These are phyloP conservation scores for Anhinga anhinga DNA, from an alignment of 2,113 vertebrate genomes.

Conservation along the genomic window DNA sequence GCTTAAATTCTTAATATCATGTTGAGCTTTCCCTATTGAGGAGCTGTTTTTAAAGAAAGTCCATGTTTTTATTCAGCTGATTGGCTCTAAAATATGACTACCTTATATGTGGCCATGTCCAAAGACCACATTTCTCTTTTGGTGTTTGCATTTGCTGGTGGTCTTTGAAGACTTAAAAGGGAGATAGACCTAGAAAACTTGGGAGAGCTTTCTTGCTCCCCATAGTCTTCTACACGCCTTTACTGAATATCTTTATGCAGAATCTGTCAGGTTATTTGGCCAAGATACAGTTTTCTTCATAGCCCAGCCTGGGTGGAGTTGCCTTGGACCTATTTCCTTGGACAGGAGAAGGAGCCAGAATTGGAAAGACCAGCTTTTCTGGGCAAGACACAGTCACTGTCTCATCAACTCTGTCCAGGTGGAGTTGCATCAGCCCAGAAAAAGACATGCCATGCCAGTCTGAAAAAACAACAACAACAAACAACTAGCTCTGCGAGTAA, in stretches of 20 bases:
- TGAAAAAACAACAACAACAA: background rate
- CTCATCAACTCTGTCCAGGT: background rate
- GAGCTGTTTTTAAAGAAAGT: background rate
- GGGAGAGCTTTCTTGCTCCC: background rate
- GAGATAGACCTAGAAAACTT: background rate
- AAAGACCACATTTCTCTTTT: background rate
- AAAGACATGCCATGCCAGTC: background rate
- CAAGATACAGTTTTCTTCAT: background rate
- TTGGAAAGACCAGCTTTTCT: background rate
- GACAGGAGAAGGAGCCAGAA: background rate
- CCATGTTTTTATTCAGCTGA: background rate
- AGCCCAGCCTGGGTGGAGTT: slow-evolving; percentile 13
- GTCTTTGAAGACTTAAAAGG: background rate
- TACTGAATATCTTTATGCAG: background rate
- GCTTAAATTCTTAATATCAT: background rate
- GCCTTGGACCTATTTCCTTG: slow-evolving; percentile 3
- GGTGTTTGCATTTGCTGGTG: background rate
- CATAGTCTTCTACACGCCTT: background rate
- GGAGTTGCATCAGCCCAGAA: slow-evolving; percentile 8
- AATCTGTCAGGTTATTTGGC: background rate
- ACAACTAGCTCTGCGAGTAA: background rate
- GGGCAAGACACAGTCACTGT: background rate
- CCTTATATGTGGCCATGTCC: background rate
- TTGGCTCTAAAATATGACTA: background rate
- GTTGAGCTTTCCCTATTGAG: background rate